Conservation (phyloP, 1,140 invertebrate species). For the Catajapyx aquilonaris region DNA sequence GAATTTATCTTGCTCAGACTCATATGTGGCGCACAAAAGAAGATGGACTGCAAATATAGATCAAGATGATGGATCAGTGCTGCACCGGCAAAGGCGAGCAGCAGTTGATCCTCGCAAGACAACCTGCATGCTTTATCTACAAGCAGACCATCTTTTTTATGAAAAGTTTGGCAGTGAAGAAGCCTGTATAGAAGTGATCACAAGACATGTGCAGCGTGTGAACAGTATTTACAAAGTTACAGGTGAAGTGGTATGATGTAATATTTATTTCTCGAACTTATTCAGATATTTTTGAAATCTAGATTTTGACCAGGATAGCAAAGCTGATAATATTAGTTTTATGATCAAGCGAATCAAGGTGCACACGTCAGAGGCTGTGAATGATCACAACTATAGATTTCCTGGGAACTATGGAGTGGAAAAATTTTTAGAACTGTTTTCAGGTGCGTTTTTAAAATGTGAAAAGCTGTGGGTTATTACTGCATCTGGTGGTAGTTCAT, state of each 20-base stretch:
- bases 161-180: constrained; percentile 80
- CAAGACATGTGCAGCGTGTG: constrained; percentile 77
- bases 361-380: constrained; percentile 58
- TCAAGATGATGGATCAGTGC: too few species aligned
- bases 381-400: constrained; percentile 68
- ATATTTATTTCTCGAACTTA: too few species aligned
- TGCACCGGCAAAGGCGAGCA: constrained; percentile 42
- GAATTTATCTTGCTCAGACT: too few species aligned
- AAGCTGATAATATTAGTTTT: constrained; percentile 80
- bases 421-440: constrained; percentile 82
- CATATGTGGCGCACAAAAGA: too few species aligned
- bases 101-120: constrained; percentile 50
- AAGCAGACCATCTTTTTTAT: constrained; percentile 87
- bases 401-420: constrained; percentile 84
- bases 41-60: too few species aligned
- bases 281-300: constrained; percentile 13
- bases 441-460: constrained; percentile 34
- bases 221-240: constrained; percentile 80
- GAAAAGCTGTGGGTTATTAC: background rate
- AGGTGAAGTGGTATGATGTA: too few species aligned
- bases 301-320: constrained; percentile 87
- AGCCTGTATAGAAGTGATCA: constrained; percentile 86
- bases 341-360: constrained; percentile 93
- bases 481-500: background rate
- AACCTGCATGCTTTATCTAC: constrained; percentile 73